Base-by-base conservation (phyloP, 2,888 invertebrate genomes). In the Acanthosoma haemorrhoidale region DNA sequence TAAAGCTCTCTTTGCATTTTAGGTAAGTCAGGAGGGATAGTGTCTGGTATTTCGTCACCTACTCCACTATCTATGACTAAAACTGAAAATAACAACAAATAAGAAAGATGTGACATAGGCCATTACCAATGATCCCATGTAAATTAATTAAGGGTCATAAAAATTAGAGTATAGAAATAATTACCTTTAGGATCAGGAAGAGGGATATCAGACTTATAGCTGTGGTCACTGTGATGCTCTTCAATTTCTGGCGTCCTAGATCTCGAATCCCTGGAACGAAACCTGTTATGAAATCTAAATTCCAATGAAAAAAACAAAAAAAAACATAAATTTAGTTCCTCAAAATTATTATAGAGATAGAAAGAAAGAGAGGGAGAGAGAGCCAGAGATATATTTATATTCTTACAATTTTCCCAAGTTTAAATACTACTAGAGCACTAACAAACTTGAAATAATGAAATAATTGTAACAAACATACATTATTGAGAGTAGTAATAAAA, bases 1-100 rank as follows among this genome's bases (percentile, higher is more conserved):
- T 86, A 87, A 36, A 89, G 79, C 75, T 89, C 88, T 67, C 86
- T 82, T 75, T 87, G 88, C 75, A 83, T 85, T 74, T 86, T 86
- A 2, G 88, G 88, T 70, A 89, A 79, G 75, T 84, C 84, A 15
- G 81, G 78, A 0, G 84, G 84, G 13, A 84, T 76, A 32, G 58
- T 38, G 21, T 74, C 74, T 31, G 75, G 75, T 11, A 77, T 77
- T 2, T 81, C 80, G 2, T 79, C 79, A 32, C 79, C 79, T 2
- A 74, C 74, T 4, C 79, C 64, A 41, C 38, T 78, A 76, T 80
- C 80, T 4, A 75, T 71, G 31, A 38, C 9, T 18, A 4, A 39
- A 41, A 63, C 6, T 2, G 15, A 41, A n/a, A 39, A 39, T 61
- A 58, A 39, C 16, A 38, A 13, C 16, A 25, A 25, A 11, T 21